Conservation (phyloP, 2,113 vertebrate genomes). For the Epinephelus moara region DNA sequence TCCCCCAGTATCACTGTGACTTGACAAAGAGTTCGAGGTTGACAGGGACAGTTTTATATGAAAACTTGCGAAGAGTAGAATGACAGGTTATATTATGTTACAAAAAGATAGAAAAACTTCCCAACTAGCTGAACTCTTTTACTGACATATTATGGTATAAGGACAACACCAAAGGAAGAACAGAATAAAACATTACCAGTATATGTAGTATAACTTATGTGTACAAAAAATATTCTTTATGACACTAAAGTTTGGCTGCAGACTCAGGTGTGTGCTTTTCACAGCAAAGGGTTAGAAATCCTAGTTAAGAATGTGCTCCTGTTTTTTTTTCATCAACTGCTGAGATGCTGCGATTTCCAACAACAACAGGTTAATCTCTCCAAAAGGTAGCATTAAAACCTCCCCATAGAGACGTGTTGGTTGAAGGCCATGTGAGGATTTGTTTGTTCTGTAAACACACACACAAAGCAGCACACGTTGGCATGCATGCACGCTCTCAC, state of each 20-base stretch:
- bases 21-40: neutral
- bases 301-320: neutral
- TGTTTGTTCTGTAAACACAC: conserved; percentile 32
- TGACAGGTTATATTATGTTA: neutral
- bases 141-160: neutral
- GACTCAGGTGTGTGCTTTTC: neutral
- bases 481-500: neutral
- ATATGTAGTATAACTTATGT: neutral
- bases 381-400: neutral
- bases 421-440: conserved; percentile 10
- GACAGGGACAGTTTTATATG: neutral
- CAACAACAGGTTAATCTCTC: neutral
- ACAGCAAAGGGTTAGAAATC: too few species aligned
- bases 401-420: neutral
- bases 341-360: neutral
- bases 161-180: neutral
- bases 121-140: neutral
- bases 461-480: neutral
- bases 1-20: neutral
- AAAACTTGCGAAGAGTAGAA: neutral
- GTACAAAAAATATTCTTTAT: neutral
- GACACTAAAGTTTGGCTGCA: neutral
- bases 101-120: neutral
- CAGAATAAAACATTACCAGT: neutral
- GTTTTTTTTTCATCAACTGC: neutral